phyloP scores from a whole-genome alignment of 2,888 invertebrate species.

The Drosophila multiciliata region DNA sequence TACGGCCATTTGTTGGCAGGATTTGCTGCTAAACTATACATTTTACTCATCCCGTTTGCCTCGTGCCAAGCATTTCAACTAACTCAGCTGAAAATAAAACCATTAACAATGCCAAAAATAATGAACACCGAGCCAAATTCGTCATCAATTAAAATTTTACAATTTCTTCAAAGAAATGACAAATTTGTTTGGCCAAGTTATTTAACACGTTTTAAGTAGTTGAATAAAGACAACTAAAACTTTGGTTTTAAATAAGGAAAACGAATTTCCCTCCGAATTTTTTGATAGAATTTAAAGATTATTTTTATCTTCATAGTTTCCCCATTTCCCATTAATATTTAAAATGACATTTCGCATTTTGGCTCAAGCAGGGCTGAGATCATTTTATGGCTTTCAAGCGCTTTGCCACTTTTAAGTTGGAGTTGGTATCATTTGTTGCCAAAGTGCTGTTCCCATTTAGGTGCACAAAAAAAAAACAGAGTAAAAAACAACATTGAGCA shows the following conservation, averaged over 20 bases:
- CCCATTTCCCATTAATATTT: neutral
- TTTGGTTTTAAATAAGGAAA: too few species aligned
- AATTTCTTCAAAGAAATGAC: neutral
- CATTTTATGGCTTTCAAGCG: neutral
- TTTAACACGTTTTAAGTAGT: neutral
- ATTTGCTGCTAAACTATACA: conserved; percentile 45
- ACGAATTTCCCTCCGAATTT: too few species aligned
- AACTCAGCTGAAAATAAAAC: conserved; percentile 18
- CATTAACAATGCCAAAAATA: conserved; percentile 15
- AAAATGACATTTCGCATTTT: neutral
- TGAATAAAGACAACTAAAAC: neutral
- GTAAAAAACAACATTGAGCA: conserved; percentile 46
- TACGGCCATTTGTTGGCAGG: conserved; percentile 47
- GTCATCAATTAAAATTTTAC: conserved; percentile 22
- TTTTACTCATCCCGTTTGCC: conserved; percentile 5
- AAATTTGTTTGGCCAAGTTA: neutral
- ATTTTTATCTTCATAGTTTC: too few species aligned
- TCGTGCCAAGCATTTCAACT: conserved; percentile 10
- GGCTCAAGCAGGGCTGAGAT: conserved; percentile 15
- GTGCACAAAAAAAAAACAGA: neutral
- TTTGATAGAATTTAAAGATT: too few species aligned
- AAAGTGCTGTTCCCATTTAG: conserved; percentile 64
- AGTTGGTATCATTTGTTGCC: conserved; percentile 51
- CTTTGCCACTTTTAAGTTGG: conserved; percentile 10
- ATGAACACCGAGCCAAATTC: conserved; percentile 10